Evolutionary conservation across 2,113 vertebrate species (phyloP).

Genomic region (Leiothrix lutea): DNA sequence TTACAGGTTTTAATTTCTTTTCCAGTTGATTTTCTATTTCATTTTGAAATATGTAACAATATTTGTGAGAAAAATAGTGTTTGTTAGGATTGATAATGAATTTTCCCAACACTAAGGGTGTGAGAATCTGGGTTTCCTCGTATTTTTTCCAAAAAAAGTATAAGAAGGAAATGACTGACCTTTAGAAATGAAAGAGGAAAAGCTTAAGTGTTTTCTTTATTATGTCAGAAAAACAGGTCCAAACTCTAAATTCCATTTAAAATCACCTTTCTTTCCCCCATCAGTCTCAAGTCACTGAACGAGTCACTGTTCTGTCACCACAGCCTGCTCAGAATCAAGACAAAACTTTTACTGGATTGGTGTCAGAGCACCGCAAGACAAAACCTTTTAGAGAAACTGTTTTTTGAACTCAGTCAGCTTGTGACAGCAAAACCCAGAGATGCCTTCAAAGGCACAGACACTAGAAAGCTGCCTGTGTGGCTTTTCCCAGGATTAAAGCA

Average conservation of each 20-base stretch:
- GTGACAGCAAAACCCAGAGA: background rate
- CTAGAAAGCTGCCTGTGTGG: background rate
- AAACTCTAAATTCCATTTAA: background rate
- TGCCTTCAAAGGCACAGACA: background rate
- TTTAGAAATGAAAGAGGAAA: slow-evolving; percentile 10
- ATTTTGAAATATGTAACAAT: background rate
- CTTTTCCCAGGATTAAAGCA: background rate
- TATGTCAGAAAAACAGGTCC: background rate
- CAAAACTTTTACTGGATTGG: background rate
- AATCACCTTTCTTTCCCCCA: background rate
- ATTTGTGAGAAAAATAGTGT: background rate
- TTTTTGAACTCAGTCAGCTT: background rate
- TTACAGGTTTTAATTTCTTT: background rate
- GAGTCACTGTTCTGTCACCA: background rate
- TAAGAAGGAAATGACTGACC: slow-evolving; percentile 11
- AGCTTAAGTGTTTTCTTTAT: slow-evolving; percentile 2
- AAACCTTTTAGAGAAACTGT: background rate
- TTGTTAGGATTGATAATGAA: background rate
- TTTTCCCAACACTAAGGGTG: background rate
- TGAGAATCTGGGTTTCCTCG: slow-evolving; percentile 44
- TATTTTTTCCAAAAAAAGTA: slow-evolving; percentile 33
- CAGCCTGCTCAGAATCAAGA: background rate
- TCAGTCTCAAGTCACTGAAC: background rate
- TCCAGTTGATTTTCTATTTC: background rate
- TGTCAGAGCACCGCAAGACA: background rate